Conservation (phyloP, 2,888 invertebrate species). For the Luffia ferchaultella region DNA sequence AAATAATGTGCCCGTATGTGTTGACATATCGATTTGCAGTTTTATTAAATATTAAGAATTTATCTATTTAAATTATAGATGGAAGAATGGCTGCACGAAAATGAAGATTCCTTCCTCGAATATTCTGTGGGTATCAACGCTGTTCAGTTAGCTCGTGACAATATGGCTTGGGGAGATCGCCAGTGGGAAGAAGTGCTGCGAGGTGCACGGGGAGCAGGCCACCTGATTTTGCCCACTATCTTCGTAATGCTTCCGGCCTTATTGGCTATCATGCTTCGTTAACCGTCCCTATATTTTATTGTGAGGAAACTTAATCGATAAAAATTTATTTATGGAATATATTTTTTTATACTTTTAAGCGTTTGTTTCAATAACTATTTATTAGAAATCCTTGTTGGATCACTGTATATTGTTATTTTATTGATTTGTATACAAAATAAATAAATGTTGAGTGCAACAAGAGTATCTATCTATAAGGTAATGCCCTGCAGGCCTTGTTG, state of each 20-base stretch:
- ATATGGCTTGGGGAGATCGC: slow-evolving; percentile 40
- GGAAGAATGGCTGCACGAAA: slow-evolving; percentile 38
- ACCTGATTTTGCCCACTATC: slow-evolving; percentile 24
- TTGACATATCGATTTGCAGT: no score
- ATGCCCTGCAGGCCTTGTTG: no score
- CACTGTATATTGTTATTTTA: no score
- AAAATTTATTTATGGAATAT: not conserved
- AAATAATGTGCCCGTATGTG: no score
- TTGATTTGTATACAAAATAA: no score
- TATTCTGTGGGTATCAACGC: slow-evolving; percentile 29
- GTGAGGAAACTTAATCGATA: no score
- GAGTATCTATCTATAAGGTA: no score
- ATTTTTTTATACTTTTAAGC: not conserved
- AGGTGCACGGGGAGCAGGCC: slow-evolving; percentile 34
- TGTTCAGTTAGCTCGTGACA: slow-evolving; percentile 30
- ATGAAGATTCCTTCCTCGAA: slow-evolving; percentile 30
- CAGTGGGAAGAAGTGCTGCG: slow-evolving; percentile 27
- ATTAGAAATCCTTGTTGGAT: not conserved
- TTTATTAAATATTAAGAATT: no score
- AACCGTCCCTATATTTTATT: no score
- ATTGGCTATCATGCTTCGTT: slow-evolving; percentile 28
- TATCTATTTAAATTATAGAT: slow-evolving; percentile 42
- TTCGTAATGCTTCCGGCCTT: slow-evolving; percentile 27
- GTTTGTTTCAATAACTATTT: not conserved
- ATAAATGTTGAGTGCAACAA: no score